A percentile compares a stretch with the other conserved stretches of the same genome.
Evolutionary conservation across 2,113 vertebrate genomes (phyloP).

Genomic region (Ciconia maguari): DNA sequence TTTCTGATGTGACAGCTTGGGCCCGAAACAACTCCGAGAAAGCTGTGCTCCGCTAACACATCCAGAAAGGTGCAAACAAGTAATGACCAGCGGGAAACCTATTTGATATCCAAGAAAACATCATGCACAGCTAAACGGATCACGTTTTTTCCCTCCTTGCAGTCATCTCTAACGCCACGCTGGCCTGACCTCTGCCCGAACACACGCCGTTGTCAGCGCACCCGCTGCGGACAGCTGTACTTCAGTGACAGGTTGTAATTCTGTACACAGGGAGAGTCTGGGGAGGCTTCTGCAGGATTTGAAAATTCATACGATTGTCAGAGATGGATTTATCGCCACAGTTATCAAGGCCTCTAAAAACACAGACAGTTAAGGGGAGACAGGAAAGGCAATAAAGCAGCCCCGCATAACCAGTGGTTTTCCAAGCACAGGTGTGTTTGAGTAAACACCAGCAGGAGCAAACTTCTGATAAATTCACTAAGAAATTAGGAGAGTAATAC

Average conservation of each 20-base stretch:
- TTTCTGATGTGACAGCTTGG: slow-evolving; percentile 16
- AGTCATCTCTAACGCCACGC: neutral
- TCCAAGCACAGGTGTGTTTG: neutral
- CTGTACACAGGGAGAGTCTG: neutral
- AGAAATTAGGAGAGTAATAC: neutral
- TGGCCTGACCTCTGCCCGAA: neutral
- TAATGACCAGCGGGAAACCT: neutral
- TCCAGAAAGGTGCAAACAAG: neutral
- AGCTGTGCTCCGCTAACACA: neutral
- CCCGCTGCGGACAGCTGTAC: neutral
- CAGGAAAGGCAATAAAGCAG: neutral
- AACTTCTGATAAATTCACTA: neutral
- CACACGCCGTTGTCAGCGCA: neutral
- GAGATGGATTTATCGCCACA: neutral
- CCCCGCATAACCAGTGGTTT: neutral
- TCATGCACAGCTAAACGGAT: neutral
- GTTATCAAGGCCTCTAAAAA: neutral
- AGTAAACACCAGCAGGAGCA: neutral
- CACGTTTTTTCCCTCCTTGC: neutral
- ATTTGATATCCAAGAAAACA: neutral
- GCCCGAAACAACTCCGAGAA: neutral
- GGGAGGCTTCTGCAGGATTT: neutral
- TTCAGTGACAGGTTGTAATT: neutral
- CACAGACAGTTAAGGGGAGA: neutral
- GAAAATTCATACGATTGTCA: neutral